Conservation (phyloP, 2,797 vertebrate genomes). For the Helarctos malayanus region DNA sequence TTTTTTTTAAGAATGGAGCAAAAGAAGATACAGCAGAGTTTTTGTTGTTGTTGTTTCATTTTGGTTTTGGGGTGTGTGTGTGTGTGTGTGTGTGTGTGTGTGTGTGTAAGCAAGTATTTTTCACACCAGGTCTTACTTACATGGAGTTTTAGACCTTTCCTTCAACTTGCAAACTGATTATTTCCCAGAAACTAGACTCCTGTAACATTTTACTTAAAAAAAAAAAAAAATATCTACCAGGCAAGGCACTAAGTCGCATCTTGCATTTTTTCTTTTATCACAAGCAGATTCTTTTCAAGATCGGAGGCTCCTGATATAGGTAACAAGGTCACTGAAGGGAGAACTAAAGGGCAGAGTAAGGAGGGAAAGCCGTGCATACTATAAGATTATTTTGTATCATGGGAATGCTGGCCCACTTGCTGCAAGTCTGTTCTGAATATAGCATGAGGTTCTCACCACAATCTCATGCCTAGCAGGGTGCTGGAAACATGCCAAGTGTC, state of each 20-base stretch:
- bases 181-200: constrained; percentile 43
- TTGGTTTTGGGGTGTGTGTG: background rate
- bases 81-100: background rate
- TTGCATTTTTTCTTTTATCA: constrained; percentile 63
- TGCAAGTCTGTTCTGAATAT: background rate
- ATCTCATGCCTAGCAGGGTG: background rate
- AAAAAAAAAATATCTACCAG: background rate
- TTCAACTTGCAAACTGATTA: constrained; percentile 46
- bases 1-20: background rate
- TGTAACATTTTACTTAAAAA: constrained; percentile 56
- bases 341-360: constrained; percentile 16
- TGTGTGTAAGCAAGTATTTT: background rate
- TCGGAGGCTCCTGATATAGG: constrained; percentile 41
- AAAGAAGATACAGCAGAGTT: background rate
- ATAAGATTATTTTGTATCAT: background rate
- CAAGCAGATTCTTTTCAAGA: constrained; percentile 74
- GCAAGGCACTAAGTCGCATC: background rate
- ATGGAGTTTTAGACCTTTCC: constrained; percentile 38
- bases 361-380: background rate
- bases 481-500: background rate
- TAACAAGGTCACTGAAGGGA: constrained; percentile 73
- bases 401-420: background rate
- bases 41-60: background rate
- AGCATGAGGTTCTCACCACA: background rate
- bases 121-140: background rate